A percentile compares a stretch with the other conserved stretches of the same genome.
Evolutionary conservation across 2,113 vertebrate genomes (phyloP).

Genomic region (Apus apus): DNA sequence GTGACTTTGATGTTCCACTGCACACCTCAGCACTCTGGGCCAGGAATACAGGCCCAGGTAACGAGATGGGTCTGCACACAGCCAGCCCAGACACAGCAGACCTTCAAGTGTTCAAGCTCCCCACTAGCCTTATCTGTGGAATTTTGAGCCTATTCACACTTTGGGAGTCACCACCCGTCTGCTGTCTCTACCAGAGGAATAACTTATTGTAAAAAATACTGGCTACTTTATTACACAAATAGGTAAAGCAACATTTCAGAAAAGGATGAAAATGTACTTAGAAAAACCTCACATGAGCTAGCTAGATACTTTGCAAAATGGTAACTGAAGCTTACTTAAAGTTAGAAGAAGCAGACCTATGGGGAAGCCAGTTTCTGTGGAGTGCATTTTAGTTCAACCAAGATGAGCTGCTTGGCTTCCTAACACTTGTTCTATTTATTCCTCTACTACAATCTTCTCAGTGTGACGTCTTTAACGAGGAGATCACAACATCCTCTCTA

Average conservation of each 20-base stretch:
- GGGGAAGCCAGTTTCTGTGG: neutral
- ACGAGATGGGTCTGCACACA: neutral
- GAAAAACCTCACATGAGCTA: neutral
- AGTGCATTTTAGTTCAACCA: constrained; percentile 53
- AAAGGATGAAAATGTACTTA: neutral
- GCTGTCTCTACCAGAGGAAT: neutral
- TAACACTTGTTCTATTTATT: constrained; percentile 66
- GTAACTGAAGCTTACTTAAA: neutral
- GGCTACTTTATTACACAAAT: neutral
- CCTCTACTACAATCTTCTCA: constrained; percentile 59
- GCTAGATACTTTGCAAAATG: neutral
- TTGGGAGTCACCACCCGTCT: neutral
- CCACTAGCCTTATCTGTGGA: neutral
- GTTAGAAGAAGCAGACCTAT: neutral
- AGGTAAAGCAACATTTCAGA: neutral
- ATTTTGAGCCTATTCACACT: neutral
- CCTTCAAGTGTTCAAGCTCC: neutral
- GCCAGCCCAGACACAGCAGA: neutral
- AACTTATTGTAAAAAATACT: neutral
- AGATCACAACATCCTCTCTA: constrained; percentile 49
- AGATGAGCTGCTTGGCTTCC: constrained; percentile 62
- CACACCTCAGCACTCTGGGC: neutral
- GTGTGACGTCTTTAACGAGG: constrained; percentile 46
- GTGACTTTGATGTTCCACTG: neutral
- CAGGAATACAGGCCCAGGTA: neutral